Evolutionary conservation across 2,797 vertebrate genomes (phyloP).

Genomic region (Knipowitschia caucasica): DNA sequence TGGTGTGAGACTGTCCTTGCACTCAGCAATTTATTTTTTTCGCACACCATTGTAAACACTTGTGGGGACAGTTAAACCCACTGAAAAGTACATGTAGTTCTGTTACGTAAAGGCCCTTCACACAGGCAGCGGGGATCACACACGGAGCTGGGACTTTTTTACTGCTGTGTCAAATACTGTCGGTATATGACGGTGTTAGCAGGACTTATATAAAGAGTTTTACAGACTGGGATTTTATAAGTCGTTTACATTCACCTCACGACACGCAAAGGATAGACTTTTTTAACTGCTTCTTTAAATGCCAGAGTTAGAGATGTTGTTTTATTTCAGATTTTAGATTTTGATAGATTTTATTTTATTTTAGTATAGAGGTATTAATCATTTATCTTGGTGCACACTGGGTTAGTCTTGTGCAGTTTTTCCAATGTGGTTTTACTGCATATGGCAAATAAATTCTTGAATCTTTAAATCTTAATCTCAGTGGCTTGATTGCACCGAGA

Average conservation of each 20-base stretch:
- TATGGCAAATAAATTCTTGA: too few species aligned
- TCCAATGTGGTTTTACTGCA: too few species aligned
- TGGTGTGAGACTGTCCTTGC: not conserved
- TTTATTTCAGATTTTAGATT: too few species aligned
- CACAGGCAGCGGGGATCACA: not conserved
- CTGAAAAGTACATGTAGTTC: not conserved
- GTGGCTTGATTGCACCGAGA: too few species aligned
- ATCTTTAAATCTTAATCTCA: too few species aligned
- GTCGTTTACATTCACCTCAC: not conserved
- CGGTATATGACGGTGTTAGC: not conserved
- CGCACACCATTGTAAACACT: not conserved
- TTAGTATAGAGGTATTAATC: too few species aligned
- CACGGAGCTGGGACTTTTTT: conserved; percentile 7
- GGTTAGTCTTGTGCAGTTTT: too few species aligned
- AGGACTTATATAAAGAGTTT: conserved; percentile 12
- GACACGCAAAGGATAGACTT: not conserved
- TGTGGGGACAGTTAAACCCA: not conserved
- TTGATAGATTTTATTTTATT: too few species aligned
- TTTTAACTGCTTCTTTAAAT: not conserved
- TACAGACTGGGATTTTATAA: conserved; percentile 5
- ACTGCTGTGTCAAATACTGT: conserved; percentile 19
- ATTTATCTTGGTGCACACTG: too few species aligned
- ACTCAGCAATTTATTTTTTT: not conserved
- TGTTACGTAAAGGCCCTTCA: conserved; percentile 13
- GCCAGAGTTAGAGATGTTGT: too few species aligned